Percentiles rank a stretch among this genome's conserved stretches.
Conservation (phyloP, 2,888 invertebrate species). For the Cheilosia soror region DNA sequence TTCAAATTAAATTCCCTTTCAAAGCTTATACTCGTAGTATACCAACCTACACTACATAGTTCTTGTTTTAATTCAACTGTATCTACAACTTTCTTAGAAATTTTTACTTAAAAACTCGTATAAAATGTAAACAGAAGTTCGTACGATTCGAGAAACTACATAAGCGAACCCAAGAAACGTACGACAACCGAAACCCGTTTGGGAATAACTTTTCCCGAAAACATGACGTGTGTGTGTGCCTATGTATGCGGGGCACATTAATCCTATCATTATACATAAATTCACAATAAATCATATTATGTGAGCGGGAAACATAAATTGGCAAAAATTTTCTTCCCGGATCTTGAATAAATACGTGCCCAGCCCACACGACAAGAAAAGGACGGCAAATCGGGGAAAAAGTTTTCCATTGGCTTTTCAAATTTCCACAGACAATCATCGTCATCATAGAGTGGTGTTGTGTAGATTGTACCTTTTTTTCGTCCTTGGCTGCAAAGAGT, state of each 20-base stretch:
- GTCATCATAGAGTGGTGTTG: conserved; percentile 2
- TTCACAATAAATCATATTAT: conserved; percentile 52
- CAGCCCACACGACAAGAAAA: not conserved
- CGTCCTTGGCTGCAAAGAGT: conserved; percentile 4
- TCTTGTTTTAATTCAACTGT: not conserved
- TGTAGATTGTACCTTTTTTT: conserved; percentile 15
- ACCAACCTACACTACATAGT: too few relatives aligned
- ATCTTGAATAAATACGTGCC: conserved; percentile 3
- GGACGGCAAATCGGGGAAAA: not conserved
- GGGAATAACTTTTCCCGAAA: conserved; percentile 5
- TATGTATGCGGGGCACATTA: conserved; percentile 17
- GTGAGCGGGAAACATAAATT: conserved; percentile 34
- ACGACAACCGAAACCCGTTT: conserved; percentile 33
- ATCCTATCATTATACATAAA: conserved; percentile 52
- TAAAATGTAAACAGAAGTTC: conserved; percentile 6
- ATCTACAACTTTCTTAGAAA: conserved; percentile 3
- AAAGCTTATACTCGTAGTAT: not conserved
- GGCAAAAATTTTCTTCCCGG: conserved; percentile 9
- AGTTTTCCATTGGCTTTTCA: conserved; percentile 19
- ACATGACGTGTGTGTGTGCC: not conserved
- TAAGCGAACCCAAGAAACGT: conserved; percentile 20
- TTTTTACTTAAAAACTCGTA: conserved; percentile 21
- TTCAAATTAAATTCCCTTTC: conserved; percentile 32
- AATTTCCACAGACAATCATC: conserved; percentile 24
- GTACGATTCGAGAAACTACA: not conserved